Conservation (phyloP, 2,113 vertebrate species). For the Nycticryphes semicollaris region DNA sequence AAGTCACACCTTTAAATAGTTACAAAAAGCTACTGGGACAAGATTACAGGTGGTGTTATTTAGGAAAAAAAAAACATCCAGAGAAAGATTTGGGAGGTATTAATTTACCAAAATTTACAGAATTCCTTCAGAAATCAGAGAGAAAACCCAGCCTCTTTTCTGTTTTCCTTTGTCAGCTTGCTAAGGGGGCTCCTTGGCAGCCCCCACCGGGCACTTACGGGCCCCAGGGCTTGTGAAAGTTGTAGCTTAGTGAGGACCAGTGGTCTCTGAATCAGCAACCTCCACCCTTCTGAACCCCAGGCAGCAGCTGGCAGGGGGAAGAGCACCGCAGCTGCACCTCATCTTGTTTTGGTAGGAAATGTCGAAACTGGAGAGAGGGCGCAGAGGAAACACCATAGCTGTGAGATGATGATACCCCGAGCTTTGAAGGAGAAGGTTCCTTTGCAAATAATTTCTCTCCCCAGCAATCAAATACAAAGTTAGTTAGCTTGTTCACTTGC, state of each 20-base stretch:
- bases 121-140: not conserved
- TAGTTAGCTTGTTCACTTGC: not conserved
- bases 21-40: not conserved
- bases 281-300: too few relatives aligned
- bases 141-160: accelerated
- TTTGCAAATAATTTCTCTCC: not conserved
- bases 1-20: not conserved
- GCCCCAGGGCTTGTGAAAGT: not conserved
- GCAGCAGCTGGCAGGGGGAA: not conserved
- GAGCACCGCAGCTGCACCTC: not conserved
- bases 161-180: not conserved
- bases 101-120: not conserved
- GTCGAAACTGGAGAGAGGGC: not conserved
- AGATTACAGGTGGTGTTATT: not conserved
- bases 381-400: accelerated
- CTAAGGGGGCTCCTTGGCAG: accelerated
- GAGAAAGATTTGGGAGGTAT: not conserved
- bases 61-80: not conserved
- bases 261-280: not conserved
- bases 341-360: accelerated
- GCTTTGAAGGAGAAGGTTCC: not conserved
- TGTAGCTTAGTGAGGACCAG: not conserved
- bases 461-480: not conserved
- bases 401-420: accelerated
- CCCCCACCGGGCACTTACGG: too few relatives aligned